Evolutionary conservation across 2,888 invertebrate genomes (phyloP), one percentile per base, ranked within the genome.

Genomic region (Agapostemon virescens): DNA sequence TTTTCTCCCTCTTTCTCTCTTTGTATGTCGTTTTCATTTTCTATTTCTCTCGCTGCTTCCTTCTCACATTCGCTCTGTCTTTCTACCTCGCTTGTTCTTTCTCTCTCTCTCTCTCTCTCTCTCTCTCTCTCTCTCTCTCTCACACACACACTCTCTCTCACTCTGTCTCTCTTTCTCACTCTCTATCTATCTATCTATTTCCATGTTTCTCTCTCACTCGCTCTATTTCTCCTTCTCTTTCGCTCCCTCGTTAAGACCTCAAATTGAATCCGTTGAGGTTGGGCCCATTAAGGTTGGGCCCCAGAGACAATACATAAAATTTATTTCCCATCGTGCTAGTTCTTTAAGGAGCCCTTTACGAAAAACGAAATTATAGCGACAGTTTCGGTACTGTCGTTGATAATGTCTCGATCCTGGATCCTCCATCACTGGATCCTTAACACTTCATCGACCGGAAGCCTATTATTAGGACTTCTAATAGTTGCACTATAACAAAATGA

Each of bases 191-290:
- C n/a, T n/a, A n/a, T n/a, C n/a, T n/a, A n/a, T n/a, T n/a, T n/a
- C n/a, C n/a, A n/a, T n/a, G n/a, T n/a, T n/a, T 49, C 49, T 49
- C 45, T 45, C 20, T 45, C 7, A 20, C 17, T 20, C 42, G 17
- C 42, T 42, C 42, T 45, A 2, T 20, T 7, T 45, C 7, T 7
- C 45, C 9, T 13, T 2, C 13, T 38, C 38, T 38, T 11, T 38
- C 38, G 2, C 13, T 40, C 42, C 17, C 49, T 49, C 49, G 40
- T 40, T 17, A 55, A 26, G 17, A 26, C 64, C 58, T 69, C 80
- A 74, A 80, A 69, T 81, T 36, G 26, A 40, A 58, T 74, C 69
- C 49, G 64, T 79, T 73, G 23, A 55, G 64, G 26, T n/a, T 5
- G 30, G n/a, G 13, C 58, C 40, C 20, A n/a, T 79, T 73, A 20